phyloP scores from a whole-genome alignment of 1,140 invertebrate species.

The Tyrophagus putrescentiae region DNA sequence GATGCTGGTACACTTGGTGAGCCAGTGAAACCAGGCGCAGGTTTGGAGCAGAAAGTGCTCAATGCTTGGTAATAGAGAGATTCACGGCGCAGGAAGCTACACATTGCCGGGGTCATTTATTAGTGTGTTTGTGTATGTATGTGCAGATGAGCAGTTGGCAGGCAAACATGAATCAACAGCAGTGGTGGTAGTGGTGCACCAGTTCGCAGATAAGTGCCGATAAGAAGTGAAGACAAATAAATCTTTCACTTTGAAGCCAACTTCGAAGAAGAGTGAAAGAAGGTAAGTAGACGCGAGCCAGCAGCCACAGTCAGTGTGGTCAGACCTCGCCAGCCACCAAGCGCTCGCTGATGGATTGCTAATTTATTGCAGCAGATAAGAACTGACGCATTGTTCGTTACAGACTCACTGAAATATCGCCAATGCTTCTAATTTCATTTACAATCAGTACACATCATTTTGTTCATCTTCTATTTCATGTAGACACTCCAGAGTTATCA shows the following conservation, averaged over 20 bases:
- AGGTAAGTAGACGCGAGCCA: background rate
- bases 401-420: too few relatives aligned
- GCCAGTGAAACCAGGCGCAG: background rate
- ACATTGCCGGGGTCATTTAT: too few relatives aligned
- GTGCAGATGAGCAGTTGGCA: background rate
- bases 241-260: too few relatives aligned
- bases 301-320: too few relatives aligned
- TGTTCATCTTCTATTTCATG: too few relatives aligned
- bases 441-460: too few relatives aligned
- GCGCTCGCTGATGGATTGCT: background rate
- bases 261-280: too few relatives aligned
- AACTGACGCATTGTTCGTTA: background rate
- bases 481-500: too few relatives aligned
- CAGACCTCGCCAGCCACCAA: too few relatives aligned
- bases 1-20: too few relatives aligned
- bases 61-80: conserved; percentile 8
- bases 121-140: background rate
- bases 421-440: too few relatives aligned
- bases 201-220: conserved; percentile 1
- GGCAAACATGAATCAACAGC: background rate
- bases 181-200: background rate
- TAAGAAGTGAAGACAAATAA: conserved; percentile 16
- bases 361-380: conserved; percentile 10
- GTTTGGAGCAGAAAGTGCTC: background rate
- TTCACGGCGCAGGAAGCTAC: conserved; percentile 1